These are phyloP conservation scores for Gallinago jamesoni DNA, from an alignment of 2,113 vertebrate species.

Conservation along the genomic window DNA sequence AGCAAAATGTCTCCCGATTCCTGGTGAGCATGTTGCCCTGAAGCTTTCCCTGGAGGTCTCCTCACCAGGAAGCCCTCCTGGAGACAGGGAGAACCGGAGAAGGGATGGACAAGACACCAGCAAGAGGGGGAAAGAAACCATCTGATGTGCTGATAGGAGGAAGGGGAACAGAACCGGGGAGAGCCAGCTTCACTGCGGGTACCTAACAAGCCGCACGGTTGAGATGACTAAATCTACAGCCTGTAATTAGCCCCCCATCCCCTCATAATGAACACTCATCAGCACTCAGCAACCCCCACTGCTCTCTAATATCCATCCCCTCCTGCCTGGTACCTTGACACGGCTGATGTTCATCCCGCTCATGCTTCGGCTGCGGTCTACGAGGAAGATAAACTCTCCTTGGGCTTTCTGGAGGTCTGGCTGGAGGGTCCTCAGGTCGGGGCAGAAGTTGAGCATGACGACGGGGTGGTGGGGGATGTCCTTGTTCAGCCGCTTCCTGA, in stretches of 20 bases:
- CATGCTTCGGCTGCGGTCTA: constrained; percentile 92
- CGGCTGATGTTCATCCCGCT: constrained; percentile 78
- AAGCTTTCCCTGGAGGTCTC: background rate
- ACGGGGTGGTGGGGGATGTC: constrained; percentile 93
- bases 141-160: background rate
- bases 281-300: background rate
- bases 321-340: constrained; percentile 80
- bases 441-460: constrained; percentile 95
- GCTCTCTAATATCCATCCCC: background rate
- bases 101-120: background rate
- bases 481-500: constrained; percentile 91
- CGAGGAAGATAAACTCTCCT: constrained; percentile 94
- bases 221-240: background rate
- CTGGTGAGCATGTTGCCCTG: fast-evolving
- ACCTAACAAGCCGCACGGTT: background rate
- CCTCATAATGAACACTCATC: background rate
- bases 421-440: constrained; percentile 80
- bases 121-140: background rate
- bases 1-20: background rate
- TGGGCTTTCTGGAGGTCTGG: constrained; percentile 82
- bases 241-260: background rate
- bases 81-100: background rate
- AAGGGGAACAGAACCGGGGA: background rate
- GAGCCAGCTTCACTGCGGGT: background rate
- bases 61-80: background rate